phyloP scores from a whole-genome alignment of 2,797 vertebrate species.

The Amazonetta brasiliensis region DNA sequence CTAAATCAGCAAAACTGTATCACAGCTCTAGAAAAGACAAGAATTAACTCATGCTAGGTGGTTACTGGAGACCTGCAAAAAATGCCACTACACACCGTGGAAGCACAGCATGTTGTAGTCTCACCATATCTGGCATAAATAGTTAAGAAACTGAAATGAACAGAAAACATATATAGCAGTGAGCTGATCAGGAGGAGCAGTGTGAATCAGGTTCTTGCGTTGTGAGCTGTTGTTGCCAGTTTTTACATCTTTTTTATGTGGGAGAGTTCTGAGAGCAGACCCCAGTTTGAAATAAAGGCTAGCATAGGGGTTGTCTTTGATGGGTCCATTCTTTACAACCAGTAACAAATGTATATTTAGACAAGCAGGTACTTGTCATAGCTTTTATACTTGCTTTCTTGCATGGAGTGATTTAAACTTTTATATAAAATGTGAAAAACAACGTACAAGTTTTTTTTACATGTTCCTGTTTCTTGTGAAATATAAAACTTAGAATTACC shows the following conservation, averaged over 20 bases:
- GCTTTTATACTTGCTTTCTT: background rate
- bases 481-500: background rate
- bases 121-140: background rate
- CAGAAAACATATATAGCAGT: background rate
- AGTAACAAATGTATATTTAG: background rate
- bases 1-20: background rate
- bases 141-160: background rate
- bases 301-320: background rate
- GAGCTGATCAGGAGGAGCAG: background rate
- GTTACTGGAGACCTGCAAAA: background rate
- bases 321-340: background rate
- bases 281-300: background rate
- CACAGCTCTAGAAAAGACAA: background rate
- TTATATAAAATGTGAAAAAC: background rate
- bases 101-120: background rate
- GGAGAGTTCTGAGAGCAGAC: background rate
- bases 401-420: background rate
- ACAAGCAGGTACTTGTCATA: background rate
- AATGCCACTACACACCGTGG: fast-evolving
- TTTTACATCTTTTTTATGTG: background rate
- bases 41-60: background rate
- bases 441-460: background rate
- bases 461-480: background rate
- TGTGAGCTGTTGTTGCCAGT: background rate
- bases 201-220: background rate